Evolutionary conservation across 2,888 invertebrate genomes (phyloP), one percentile per base, ranked within the genome.

Genomic region (Leptothorax acervorum): DNA sequence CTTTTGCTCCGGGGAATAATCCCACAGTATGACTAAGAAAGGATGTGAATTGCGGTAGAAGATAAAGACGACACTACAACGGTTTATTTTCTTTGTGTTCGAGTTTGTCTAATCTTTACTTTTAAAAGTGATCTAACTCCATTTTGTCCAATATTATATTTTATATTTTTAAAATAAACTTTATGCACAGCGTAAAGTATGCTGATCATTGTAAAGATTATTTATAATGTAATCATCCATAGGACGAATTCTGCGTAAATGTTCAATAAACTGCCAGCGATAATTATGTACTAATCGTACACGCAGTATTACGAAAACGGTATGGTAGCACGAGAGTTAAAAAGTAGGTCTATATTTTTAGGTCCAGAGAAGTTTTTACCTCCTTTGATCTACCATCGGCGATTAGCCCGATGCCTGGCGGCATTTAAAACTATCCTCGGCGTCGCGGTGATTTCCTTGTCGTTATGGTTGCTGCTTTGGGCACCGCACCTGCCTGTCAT

Each of bases 401-500:
- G 95, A 86, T 92, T 96, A 88, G 95, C 95, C 60, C 95, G 95
- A 88, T 94, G 95, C 60, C 92, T 96, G 85, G 95, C 95, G 9
- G 94, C 95, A 0, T 87, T 96, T 65, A 95, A 96, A 92, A 94
- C 96, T 81, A 93, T 96, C 83, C 91, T 96, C 66, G 97, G 96
- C 35, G 89, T 96, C 28, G 95, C 95, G 66, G 94, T 97, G 76
- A 95, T 96, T 75, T 95, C 96, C 31, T 90, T 97, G 74, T 95
- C 96, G 0, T 93, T 96, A 68, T 96, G 96, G 96, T 95, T 96
- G 85, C 94, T 96, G 28, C 90, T 96, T 39, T 96, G 96, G 95
- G 95, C 96, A 23, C 96, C 96, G 8, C 96, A 96, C 92, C 95
- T 96, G 31, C 95, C 95, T 78, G 93, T 95, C 82, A 94, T 95